phyloP scores from a whole-genome alignment of 2,888 invertebrate species.

The Diabrotica balteata region DNA sequence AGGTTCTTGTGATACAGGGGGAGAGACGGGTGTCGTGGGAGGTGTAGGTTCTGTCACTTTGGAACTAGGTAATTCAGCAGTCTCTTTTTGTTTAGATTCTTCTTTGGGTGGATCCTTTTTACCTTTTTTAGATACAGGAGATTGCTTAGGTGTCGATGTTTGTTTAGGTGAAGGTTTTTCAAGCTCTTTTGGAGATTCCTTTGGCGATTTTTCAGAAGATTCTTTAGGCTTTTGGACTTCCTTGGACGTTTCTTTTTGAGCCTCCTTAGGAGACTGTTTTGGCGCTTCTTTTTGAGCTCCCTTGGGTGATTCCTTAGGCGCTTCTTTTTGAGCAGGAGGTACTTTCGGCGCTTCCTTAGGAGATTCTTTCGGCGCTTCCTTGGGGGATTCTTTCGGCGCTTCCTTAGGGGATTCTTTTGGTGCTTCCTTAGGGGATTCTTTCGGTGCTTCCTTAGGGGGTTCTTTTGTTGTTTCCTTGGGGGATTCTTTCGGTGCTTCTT shows the following conservation, averaged over 20 bases:
- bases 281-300: background rate
- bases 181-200: conserved; percentile 23
- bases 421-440: background rate
- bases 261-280: conserved; percentile 1
- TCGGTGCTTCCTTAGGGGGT: conserved; percentile 19
- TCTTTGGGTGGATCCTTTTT: conserved; percentile 45
- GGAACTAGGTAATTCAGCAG: conserved; percentile 6
- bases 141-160: background rate
- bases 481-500: conserved; percentile 29
- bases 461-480: conserved; percentile 41
- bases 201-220: conserved; percentile 1
- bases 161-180: background rate
- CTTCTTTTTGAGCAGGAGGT: background rate
- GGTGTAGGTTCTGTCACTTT: conserved; percentile 53
- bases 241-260: conserved; percentile 10
- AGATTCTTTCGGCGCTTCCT: conserved; percentile 11
- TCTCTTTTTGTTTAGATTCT: conserved; percentile 16
- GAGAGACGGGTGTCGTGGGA: conserved; percentile 51
- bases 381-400: too few species aligned
- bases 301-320: conserved; percentile 8
- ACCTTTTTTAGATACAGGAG: conserved; percentile 17
- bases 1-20: conserved; percentile 42
- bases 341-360: conserved; percentile 23
- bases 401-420: conserved; percentile 17
- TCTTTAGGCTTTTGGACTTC: background rate